Evolutionary conservation across 2,888 invertebrate species (phyloP).

Genomic region (Frankliniella fusca): DNA sequence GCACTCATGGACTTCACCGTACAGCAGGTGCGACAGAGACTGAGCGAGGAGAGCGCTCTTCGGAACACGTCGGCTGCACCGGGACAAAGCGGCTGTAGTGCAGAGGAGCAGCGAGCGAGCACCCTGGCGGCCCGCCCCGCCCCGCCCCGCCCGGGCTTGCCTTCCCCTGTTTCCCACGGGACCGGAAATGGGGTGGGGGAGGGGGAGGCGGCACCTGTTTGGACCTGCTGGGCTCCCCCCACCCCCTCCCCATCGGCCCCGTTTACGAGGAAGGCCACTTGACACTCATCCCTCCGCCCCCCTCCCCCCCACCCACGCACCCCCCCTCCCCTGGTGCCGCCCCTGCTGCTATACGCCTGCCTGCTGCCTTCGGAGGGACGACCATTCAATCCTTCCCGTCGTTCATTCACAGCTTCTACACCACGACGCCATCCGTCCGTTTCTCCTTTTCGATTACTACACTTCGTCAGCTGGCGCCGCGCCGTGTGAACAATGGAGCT

Average conservation of each 20-base stretch:
- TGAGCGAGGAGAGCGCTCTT: too few species aligned
- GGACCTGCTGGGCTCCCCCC: not conserved
- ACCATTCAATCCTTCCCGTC: too few species aligned
- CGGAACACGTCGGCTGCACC: too few species aligned
- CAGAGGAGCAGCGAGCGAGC: not conserved
- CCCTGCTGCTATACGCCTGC: not conserved
- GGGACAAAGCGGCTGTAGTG: too few species aligned
- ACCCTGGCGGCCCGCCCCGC: not conserved
- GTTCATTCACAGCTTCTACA: too few species aligned
- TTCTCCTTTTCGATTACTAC: too few species aligned
- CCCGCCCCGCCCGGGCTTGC: not conserved
- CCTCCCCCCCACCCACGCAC: too few species aligned
- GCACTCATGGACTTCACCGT: too few species aligned
- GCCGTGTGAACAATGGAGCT: too few species aligned
- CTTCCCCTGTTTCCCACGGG: not conserved
- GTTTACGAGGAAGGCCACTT: slow-evolving; percentile 2
- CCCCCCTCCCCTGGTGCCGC: not conserved
- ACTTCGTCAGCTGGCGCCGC: too few species aligned
- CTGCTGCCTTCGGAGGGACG: not conserved
- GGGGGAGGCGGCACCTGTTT: slow-evolving; percentile 34
- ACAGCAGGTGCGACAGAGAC: too few species aligned
- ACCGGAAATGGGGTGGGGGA: not conserved
- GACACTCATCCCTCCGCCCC: slow-evolving; percentile 4
- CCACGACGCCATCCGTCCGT: too few species aligned
- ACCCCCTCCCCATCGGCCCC: not conserved